Evolutionary conservation across 2,888 invertebrate genomes (phyloP).

Genomic region (Ariolimax columbianus): DNA sequence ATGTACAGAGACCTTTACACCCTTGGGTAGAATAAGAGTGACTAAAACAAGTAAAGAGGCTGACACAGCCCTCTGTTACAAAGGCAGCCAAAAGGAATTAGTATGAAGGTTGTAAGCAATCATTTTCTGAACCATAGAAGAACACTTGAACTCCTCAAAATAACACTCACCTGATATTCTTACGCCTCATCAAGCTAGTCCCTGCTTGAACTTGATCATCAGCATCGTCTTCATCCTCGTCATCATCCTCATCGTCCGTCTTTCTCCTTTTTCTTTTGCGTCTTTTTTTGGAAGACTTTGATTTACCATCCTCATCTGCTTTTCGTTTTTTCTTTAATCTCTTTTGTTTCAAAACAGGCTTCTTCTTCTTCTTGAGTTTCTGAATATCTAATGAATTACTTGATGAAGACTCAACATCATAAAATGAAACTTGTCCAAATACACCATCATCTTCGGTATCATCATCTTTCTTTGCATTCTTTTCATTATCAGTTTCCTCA

Average conservation of each 20-base stretch:
- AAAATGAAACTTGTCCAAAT: constrained; percentile 52
- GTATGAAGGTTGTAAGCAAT: too few species aligned
- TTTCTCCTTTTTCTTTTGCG: constrained; percentile 52
- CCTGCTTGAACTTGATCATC: constrained; percentile 40
- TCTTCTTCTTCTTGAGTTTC: constrained; percentile 48
- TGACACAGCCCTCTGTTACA: too few species aligned
- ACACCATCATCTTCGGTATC: constrained; percentile 45
- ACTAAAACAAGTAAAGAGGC: too few species aligned
- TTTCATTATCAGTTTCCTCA: constrained; percentile 31
- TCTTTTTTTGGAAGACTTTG: constrained; percentile 48
- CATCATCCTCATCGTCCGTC: constrained; percentile 55
- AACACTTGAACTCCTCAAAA: too few species aligned
- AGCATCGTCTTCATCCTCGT: constrained; percentile 62
- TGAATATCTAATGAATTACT: constrained; percentile 32
- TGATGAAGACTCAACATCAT: constrained; percentile 45
- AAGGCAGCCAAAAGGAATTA: too few species aligned
- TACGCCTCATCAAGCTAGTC: constrained; percentile 61
- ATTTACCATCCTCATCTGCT: constrained; percentile 55
- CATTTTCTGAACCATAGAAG: too few species aligned
- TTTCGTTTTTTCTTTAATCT: constrained; percentile 58
- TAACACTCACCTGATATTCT: constrained; percentile 67
- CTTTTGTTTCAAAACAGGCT: constrained; percentile 40
- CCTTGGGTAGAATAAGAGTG: too few species aligned
- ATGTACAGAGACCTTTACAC: too few species aligned
- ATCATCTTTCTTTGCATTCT: constrained; percentile 17